Conservation (phyloP, 1,140 invertebrate species). For the Chlorops oryzae region DNA sequence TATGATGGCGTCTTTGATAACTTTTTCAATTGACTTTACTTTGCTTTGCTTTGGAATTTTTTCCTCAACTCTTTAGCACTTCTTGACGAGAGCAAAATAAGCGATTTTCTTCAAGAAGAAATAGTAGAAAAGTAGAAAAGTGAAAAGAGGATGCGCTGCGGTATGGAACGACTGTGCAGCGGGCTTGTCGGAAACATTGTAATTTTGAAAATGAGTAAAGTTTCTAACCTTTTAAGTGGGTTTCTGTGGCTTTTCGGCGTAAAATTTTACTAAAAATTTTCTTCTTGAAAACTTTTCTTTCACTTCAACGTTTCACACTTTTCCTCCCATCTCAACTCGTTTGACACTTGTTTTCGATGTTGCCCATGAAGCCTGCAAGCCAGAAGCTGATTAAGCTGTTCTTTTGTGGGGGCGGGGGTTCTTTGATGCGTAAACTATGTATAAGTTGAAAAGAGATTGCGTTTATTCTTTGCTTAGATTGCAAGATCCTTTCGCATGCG, state of each 20-base stretch:
- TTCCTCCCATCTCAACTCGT: constrained; percentile 38
- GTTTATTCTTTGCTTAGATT: constrained; percentile 19
- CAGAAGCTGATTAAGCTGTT: constrained; percentile 16
- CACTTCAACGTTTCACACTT: constrained; percentile 11
- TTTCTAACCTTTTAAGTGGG: too few species aligned
- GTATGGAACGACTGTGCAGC: too few species aligned
- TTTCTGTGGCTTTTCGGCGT: too few species aligned
- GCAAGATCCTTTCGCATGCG: background rate
- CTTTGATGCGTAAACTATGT: too few species aligned
- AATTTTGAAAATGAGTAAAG: constrained; percentile 46
- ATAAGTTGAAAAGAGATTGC: constrained; percentile 6
- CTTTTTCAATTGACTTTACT: constrained; percentile 42
- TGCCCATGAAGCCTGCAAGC: background rate
- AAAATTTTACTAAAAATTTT: too few species aligned
- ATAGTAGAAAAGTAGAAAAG: too few species aligned
- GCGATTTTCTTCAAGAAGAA: too few species aligned
- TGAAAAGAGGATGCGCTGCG: too few species aligned
- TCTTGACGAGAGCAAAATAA: too few species aligned
- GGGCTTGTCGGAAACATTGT: constrained; percentile 44
- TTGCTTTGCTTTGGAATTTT: constrained; percentile 29
- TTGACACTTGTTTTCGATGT: constrained; percentile 37
- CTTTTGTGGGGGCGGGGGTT: constrained; percentile 19
- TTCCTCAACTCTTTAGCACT: too few species aligned
- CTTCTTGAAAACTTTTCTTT: too few species aligned
- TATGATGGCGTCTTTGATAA: constrained; percentile 28